Percentiles rank a stretch among this genome's conserved stretches.
phyloP scores from a whole-genome alignment of 2,888 invertebrate species.

The Leptopilina syphax region DNA sequence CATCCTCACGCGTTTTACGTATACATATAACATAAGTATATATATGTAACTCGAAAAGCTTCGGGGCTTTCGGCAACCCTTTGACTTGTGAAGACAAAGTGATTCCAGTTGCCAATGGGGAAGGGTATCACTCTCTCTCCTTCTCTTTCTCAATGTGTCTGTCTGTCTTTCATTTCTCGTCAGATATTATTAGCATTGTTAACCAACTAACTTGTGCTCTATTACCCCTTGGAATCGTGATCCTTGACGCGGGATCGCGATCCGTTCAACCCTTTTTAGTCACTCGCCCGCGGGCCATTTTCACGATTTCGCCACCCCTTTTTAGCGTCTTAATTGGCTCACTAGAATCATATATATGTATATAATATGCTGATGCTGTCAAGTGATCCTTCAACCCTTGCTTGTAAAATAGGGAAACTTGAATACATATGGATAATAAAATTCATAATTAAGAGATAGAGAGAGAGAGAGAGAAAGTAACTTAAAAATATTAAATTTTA shows the following conservation, averaged over 20 bases:
- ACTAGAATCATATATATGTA: conserved; percentile 55
- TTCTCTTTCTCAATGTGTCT: conserved; percentile 49
- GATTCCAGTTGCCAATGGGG: conserved; percentile 55
- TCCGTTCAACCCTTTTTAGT: conserved; percentile 60
- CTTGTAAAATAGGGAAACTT: too few species aligned
- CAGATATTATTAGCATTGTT: conserved; percentile 75
- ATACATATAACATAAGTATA: too few species aligned
- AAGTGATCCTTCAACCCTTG: conserved; percentile 63
- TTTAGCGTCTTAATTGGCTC: conserved; percentile 39
- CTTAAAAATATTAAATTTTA: too few species aligned
- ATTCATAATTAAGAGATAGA: too few species aligned
- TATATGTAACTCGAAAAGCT: conserved; percentile 62
- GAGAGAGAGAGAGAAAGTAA: too few species aligned
- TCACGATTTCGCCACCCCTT: conserved; percentile 54
- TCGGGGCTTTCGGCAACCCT: conserved; percentile 61
- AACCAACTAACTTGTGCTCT: conserved; percentile 70
- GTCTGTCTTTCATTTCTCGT: conserved; percentile 58
- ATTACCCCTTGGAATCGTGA: conserved; percentile 65
- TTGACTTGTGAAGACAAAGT: conserved; percentile 68
- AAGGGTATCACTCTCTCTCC: conserved; percentile 58
- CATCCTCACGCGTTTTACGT: conserved; percentile 55
- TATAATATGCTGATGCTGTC: conserved; percentile 59
- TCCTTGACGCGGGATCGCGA: conserved; percentile 62
- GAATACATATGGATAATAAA: too few species aligned
- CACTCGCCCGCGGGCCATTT: conserved; percentile 63